Evolutionary conservation across 37 sponge, comb jelly and placozoan genomes (phyloP).

Genomic region (Hexactinellida sp.): DNA sequence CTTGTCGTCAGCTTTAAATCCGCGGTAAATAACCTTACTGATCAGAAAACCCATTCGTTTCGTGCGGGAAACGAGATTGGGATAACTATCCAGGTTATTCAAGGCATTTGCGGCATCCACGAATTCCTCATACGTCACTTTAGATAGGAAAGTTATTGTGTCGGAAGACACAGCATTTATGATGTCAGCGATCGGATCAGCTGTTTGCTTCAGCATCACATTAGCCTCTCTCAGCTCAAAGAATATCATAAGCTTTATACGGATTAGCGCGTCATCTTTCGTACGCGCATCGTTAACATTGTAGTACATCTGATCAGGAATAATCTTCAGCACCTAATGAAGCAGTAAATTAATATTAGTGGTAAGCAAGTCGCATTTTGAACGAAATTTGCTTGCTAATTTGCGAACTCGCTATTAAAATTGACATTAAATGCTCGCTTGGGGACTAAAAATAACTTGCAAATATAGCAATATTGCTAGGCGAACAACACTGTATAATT

Average conservation of each 20-base stretch:
- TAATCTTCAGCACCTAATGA: constrained; percentile 41
- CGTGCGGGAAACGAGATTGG: constrained; percentile 41
- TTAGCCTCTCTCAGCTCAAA: constrained; percentile 69
- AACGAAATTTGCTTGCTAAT: too few species aligned
- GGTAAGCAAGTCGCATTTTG: too few species aligned
- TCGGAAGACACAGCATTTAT: constrained; percentile 73
- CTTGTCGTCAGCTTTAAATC: constrained; percentile 57
- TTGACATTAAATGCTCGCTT: too few species aligned
- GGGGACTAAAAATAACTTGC: background rate
- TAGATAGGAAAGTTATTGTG: constrained; percentile 65
- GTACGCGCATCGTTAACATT: constrained; percentile 68
- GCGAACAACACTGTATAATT: background rate
- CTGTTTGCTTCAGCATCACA: constrained; percentile 48
- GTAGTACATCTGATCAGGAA: constrained; percentile 87
- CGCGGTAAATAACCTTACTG: constrained; percentile 66
- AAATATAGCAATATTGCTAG: too few species aligned
- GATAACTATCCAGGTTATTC: constrained; percentile 49
- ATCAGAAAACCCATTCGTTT: constrained; percentile 55
- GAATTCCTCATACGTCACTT: constrained; percentile 78
- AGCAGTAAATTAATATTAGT: background rate
- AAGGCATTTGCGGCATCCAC: constrained; percentile 54
- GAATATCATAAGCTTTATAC: constrained; percentile 76
- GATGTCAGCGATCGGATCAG: constrained; percentile 77
- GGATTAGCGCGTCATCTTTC: constrained; percentile 75
- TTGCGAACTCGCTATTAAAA: too few species aligned